phyloP scores from a whole-genome alignment of 2,113 vertebrate genomes.

The Eptesicus fuscus region DNA sequence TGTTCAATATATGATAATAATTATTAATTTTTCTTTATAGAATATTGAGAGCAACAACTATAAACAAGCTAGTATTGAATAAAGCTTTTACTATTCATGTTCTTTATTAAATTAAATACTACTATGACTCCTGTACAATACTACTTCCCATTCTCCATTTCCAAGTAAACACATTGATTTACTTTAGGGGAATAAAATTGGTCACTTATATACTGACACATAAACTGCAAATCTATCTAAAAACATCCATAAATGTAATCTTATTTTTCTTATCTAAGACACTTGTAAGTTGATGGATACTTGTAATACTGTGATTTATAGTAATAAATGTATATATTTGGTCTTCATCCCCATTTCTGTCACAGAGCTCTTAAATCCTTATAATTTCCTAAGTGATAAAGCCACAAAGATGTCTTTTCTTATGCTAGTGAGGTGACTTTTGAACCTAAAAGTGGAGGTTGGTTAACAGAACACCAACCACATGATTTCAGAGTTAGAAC shows the following conservation, averaged over 20 bases:
- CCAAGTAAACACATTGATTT: background rate
- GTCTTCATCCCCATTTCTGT: background rate
- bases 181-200: background rate
- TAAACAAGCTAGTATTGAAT: background rate
- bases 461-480: background rate
- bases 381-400: background rate
- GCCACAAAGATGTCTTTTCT: background rate
- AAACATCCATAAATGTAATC: background rate
- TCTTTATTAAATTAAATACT: slow-evolving; percentile 14
- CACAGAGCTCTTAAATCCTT: background rate
- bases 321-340: background rate
- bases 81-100: background rate
- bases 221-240: background rate
- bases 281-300: background rate
- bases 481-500: background rate
- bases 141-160: background rate
- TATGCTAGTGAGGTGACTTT: background rate
- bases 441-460: background rate
- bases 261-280: background rate
- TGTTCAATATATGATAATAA: background rate
- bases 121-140: background rate
- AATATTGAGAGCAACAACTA: background rate
- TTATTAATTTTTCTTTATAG: background rate
- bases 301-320: background rate
- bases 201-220: background rate